Evolutionary conservation across 2,888 invertebrate species (phyloP).

Genomic region (Protodeltote pygarga): DNA sequence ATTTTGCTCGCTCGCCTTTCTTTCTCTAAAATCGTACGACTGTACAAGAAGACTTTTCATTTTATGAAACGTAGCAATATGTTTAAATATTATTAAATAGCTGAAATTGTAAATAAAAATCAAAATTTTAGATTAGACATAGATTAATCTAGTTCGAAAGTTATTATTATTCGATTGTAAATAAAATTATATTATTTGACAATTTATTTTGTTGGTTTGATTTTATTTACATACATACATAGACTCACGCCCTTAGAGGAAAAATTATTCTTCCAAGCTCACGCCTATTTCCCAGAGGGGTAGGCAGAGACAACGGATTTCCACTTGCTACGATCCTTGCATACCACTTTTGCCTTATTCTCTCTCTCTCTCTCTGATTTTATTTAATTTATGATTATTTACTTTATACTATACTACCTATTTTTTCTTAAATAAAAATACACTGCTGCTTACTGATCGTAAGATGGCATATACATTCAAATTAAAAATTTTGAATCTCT

Average conservation of each 20-base stretch:
- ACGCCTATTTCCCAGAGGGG: too few relatives aligned
- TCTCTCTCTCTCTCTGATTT: too few relatives aligned
- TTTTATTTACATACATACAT: conserved; percentile 44
- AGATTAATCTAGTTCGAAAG: conserved; percentile 67
- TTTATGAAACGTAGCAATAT: conserved; percentile 52
- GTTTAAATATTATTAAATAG: conserved; percentile 53
- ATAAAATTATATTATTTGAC: conserved; percentile 85
- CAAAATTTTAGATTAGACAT: conserved; percentile 49
- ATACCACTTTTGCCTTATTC: background rate
- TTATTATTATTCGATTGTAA: conserved; percentile 80
- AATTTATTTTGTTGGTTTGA: conserved; percentile 62
- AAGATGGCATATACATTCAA: too few relatives aligned
- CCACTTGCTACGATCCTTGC: background rate
- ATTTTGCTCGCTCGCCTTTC: too few relatives aligned
- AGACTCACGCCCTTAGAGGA: too few relatives aligned
- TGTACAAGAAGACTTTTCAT: conserved; percentile 36
- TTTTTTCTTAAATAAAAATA: too few relatives aligned
- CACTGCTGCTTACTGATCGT: too few relatives aligned
- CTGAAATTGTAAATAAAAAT: conserved; percentile 65
- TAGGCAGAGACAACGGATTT: too few relatives aligned
- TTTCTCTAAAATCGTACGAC: conserved; percentile 14
- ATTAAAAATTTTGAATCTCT: too few relatives aligned
- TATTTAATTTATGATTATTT: too few relatives aligned
- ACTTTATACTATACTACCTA: too few relatives aligned
- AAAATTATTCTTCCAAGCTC: too few relatives aligned